phyloP scores from a whole-genome alignment of 2,888 invertebrate genomes.

The Apeira syringaria region DNA sequence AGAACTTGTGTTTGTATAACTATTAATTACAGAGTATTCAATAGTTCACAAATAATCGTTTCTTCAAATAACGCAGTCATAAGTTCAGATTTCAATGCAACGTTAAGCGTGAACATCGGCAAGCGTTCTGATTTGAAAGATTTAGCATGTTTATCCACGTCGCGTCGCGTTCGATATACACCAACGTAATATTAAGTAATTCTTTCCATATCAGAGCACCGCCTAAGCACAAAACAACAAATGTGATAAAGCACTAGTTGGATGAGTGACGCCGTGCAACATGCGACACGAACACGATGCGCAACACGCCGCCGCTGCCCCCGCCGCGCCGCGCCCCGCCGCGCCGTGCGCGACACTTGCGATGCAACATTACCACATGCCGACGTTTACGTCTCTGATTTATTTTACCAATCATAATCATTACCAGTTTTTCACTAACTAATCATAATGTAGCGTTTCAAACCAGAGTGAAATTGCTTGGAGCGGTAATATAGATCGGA shows the following conservation, averaged over 20 bases:
- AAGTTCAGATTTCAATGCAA: conserved; percentile 7
- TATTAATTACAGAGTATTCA: too few relatives aligned
- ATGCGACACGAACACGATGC: conserved; percentile 40
- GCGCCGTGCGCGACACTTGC: conserved; percentile 5
- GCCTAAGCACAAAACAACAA: not conserved
- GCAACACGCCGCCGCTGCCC: conserved; percentile 15
- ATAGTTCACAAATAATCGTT: too few relatives aligned
- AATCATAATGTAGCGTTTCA: conserved; percentile 20
- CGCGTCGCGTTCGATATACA: too few relatives aligned
- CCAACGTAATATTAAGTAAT: too few relatives aligned
- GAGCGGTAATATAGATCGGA: conserved; percentile 24
- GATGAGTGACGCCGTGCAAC: conserved; percentile 24
- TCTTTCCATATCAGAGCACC: conserved; percentile 5
- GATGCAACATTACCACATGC: conserved; percentile 18
- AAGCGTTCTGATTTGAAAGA: not conserved
- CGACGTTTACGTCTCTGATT: conserved; percentile 23
- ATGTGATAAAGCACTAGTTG: conserved; percentile 11
- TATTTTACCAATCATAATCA: conserved; percentile 13
- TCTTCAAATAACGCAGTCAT: too few relatives aligned
- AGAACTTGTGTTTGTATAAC: not conserved
- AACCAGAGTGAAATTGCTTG: conserved; percentile 31
- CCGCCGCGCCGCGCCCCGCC: conserved; percentile 23
- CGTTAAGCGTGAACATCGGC: conserved; percentile 7
- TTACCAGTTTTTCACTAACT: not conserved
- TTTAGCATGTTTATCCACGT: too few relatives aligned